Evolutionary conservation across 2,888 invertebrate genomes (phyloP).

Genomic region (Acanthosepion lycidas): DNA sequence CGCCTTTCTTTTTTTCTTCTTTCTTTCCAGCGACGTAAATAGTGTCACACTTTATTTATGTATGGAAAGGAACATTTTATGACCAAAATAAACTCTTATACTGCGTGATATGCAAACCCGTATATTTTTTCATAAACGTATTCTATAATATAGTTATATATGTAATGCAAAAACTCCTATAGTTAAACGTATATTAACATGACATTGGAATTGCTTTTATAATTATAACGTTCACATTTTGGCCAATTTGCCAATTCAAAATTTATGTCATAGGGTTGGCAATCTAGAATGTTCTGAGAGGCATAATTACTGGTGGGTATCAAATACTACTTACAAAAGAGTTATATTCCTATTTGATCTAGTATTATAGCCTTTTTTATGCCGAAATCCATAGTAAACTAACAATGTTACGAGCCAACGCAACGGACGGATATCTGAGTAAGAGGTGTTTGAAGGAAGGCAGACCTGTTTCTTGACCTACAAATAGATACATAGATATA

Average conservation of each 20-base stretch:
- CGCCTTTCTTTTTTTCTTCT: too few relatives aligned
- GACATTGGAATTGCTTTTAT: neutral
- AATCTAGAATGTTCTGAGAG: neutral
- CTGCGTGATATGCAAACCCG: neutral
- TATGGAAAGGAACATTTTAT: neutral
- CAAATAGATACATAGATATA: neutral
- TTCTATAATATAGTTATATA: neutral
- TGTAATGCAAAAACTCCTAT: neutral
- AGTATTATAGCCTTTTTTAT: neutral
- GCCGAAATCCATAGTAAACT: slow-evolving; percentile 33
- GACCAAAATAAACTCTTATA: neutral
- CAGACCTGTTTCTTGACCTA: neutral
- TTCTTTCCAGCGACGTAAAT: too few relatives aligned
- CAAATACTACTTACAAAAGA: neutral
- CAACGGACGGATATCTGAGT: neutral
- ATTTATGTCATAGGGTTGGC: neutral
- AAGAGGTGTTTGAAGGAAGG: neutral
- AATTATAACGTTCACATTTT: neutral
- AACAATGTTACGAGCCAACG: neutral
- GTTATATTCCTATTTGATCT: slow-evolving; percentile 22
- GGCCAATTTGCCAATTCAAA: neutral
- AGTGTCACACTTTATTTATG: neutral
- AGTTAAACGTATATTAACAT: neutral
- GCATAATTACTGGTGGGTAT: neutral
- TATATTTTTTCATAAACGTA: neutral